phyloP scores from a whole-genome alignment of 2,797 vertebrate genomes.

The Lepilemur septentrionalis region DNA sequence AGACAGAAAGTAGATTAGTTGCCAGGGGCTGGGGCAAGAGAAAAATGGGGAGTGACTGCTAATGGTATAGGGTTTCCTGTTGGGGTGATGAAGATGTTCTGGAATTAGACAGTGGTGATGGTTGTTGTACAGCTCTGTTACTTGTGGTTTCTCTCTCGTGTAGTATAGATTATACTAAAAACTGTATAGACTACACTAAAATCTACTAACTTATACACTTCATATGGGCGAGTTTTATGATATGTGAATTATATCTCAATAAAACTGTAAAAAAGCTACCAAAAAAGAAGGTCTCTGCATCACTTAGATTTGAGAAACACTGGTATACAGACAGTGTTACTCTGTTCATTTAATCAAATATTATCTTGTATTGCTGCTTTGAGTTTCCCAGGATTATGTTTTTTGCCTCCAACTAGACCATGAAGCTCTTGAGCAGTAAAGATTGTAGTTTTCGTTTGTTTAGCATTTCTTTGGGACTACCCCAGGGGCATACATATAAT shows the following conservation, averaged over 20 bases:
- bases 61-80: neutral
- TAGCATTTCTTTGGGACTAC: neutral
- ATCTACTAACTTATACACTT: neutral
- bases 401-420: neutral
- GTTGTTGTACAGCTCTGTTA: neutral
- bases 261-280: neutral
- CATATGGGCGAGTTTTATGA: neutral
- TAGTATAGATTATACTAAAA: neutral
- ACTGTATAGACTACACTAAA: neutral
- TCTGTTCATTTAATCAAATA: neutral
- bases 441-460: neutral
- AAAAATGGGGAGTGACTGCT: neutral
- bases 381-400: neutral
- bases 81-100: neutral
- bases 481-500: too few relatives aligned
- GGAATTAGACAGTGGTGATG: neutral
- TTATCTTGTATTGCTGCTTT: neutral
- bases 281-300: neutral
- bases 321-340: too few relatives aligned
- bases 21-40: neutral
- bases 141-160: neutral
- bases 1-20: neutral
- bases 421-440: neutral
- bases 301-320: neutral
- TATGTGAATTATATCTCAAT: neutral